Evolutionary conservation across 2,113 vertebrate species (phyloP), one percentile per base, ranked within the genome.

Genomic region (Meles meles): DNA sequence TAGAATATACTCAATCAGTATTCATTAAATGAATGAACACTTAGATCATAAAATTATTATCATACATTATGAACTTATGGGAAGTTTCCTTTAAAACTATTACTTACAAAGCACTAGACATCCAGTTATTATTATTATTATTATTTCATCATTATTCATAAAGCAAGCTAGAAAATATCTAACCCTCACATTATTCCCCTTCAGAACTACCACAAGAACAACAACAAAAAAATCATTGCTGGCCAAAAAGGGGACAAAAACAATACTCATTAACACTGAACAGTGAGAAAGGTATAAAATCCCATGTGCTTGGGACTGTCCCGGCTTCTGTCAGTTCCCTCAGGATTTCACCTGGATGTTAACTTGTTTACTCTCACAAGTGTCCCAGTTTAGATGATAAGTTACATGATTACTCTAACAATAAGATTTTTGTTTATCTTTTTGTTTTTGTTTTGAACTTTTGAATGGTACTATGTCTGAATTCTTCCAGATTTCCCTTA

Each of bases 391-490:
- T 96, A 31, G 25, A n/a, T 69, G 7, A 67, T 31, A 77, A 84
- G 52, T 76, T 83, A 31, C 0, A 25, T 21, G 1, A 67, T 12
- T 67, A 63, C 13, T 90, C 10, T 37, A 71, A 12, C 34, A 76
- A 52, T n/a, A 20, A 61, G 7, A 39, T 25, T 34, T 52, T 77
- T 69, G 3, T 55, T 55, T 23, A 1, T 18, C 5, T 31, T 42
- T 72, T 84, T 96, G 27, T 29, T 47, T 47, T 91, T 42, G 39
- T 44, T 47, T 77, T 47, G 76, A 52, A 14, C 2, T 20, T 80
- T 88, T 76, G 49, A 77, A 94, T 90, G 55, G 90, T 44, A 31
- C 27, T 88, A 20, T 74, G 18, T 55, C 89, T 97, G 27, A 96
- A 57, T 80, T 17, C 7, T 86, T 63, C 12, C 59, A 84, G 34